These are phyloP conservation scores for Cheilosia pagana DNA, from an alignment of 2,888 invertebrate species.

Conservation along the genomic window DNA sequence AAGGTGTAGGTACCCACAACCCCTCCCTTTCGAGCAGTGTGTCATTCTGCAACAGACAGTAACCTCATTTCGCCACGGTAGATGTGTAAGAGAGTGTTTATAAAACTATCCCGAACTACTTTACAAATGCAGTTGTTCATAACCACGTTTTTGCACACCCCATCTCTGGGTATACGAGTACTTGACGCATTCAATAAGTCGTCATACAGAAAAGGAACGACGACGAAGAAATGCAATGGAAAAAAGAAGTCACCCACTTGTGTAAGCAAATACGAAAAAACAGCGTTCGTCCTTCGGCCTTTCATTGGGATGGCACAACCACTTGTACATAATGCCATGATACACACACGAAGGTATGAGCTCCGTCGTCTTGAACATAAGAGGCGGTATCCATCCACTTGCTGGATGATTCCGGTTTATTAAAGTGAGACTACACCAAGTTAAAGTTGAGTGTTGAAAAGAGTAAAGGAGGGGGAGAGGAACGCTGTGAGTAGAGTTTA, in stretches of 20 bases:
- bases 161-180: constrained; percentile 2
- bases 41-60: constrained; percentile 45
- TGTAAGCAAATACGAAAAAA: constrained; percentile 22
- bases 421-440: constrained; percentile 42
- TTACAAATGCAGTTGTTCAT: constrained; percentile 19
- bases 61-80: constrained; percentile 40
- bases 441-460: constrained; percentile 16
- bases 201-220: background rate
- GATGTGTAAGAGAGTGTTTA: constrained; percentile 24
- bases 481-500: constrained; percentile 7
- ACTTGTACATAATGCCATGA: background rate
- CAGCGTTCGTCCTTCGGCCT: constrained; percentile 19
- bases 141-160: constrained; percentile 20
- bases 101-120: constrained; percentile 26
- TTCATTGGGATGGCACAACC: constrained; percentile 15
- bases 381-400: constrained; percentile 38
- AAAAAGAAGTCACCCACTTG: constrained; percentile 28
- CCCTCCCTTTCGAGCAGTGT: background rate
- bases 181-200: constrained; percentile 44
- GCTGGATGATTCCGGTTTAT: constrained; percentile 38
- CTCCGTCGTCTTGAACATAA: constrained; percentile 1
- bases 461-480: background rate
- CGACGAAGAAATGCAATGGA: background rate
- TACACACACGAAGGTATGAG: no score
- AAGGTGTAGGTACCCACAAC: constrained; percentile 13